Evolutionary conservation across 2,113 vertebrate genomes (phyloP).

Genomic region (Tragelaphus buxtoni): DNA sequence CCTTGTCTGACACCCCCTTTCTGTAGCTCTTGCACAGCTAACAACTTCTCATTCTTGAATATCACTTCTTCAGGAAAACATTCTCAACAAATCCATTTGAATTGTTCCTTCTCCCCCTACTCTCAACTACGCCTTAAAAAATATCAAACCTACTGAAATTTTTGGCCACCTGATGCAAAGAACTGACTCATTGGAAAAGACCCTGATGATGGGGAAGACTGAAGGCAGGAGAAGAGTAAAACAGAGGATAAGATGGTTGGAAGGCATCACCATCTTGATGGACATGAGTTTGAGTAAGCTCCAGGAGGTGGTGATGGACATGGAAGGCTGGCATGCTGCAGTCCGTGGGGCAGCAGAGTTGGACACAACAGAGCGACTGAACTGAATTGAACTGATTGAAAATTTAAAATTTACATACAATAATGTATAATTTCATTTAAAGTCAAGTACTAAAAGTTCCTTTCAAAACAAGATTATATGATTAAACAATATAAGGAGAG

Average conservation of each 20-base stretch:
- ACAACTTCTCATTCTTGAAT: not conserved
- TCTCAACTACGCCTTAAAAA: not conserved
- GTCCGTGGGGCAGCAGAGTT: not conserved
- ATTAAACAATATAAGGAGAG: not conserved
- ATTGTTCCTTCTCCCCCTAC: not conserved
- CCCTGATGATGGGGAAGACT: not conserved
- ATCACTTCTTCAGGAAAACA: not conserved
- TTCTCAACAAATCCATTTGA: not conserved
- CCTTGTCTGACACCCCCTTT: not conserved
- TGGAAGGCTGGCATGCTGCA: not conserved
- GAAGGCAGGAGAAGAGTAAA: not conserved
- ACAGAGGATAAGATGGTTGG: not conserved
- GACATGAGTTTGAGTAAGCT: not conserved
- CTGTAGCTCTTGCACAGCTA: not conserved
- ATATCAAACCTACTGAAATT: not conserved
- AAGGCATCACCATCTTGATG: not conserved
- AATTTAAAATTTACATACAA: not conserved
- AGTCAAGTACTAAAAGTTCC: not conserved
- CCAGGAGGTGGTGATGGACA: not conserved
- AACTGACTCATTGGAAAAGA: not conserved
- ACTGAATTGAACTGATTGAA: not conserved
- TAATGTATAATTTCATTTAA: not conserved
- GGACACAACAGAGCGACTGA: fast-evolving
- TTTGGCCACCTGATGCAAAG: not conserved
- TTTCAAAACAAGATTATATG: not conserved